These are phyloP conservation scores for Hestina assimilis DNA, from an alignment of 1,140 invertebrate species.

Conservation along the genomic window DNA sequence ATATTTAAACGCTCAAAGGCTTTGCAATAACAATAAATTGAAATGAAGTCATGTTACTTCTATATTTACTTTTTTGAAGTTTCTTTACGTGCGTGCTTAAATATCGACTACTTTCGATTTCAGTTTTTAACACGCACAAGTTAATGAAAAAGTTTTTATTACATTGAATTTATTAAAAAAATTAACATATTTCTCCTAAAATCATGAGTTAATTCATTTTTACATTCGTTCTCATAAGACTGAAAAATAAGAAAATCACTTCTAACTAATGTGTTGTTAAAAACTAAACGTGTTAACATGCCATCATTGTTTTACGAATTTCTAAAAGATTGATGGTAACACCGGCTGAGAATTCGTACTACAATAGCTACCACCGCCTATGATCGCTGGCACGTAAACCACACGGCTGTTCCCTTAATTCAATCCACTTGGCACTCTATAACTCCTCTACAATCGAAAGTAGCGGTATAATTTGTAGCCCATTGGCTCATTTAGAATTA, in stretches of 20 bases:
- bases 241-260: too few species aligned
- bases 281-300: neutral
- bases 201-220: too few species aligned
- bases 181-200: too few species aligned
- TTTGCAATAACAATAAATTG: conserved; percentile 17
- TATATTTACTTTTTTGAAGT: too few species aligned
- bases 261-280: neutral
- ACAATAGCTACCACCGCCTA: conserved; percentile 53
- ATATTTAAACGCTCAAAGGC: conserved; percentile 14
- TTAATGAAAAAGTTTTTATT: conserved; percentile 6
- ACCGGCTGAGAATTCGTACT: conserved; percentile 64
- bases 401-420: conserved; percentile 60
- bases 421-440: conserved; percentile 70
- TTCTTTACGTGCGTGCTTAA: too few species aligned
- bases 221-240: too few species aligned
- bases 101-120: too few species aligned
- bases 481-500: conserved; percentile 27
- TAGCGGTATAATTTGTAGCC: conserved; percentile 59
- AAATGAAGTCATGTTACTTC: neutral
- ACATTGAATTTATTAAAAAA: neutral
- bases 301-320: conserved; percentile 58
- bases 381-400: conserved; percentile 58
- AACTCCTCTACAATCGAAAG: conserved; percentile 54
- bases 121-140: conserved; percentile 13
- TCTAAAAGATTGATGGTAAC: conserved; percentile 64